Conservation (phyloP, 2,113 vertebrate species). For the Stercorarius parasiticus region DNA sequence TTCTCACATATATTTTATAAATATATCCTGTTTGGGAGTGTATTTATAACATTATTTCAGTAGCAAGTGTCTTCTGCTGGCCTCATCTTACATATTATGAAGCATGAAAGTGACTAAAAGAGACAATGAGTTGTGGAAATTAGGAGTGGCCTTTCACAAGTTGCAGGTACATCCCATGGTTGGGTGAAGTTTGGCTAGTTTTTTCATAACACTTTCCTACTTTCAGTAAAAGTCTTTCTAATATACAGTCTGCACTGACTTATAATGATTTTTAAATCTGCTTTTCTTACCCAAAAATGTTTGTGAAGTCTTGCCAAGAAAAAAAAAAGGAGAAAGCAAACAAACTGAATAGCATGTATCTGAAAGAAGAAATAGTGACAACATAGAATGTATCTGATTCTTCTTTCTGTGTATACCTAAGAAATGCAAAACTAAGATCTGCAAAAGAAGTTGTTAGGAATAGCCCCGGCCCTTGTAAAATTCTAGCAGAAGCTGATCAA, state of each 20-base stretch:
- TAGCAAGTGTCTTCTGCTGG: background rate
- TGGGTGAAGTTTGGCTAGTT: background rate
- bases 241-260: background rate
- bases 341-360: background rate
- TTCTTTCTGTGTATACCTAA: background rate
- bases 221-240: background rate
- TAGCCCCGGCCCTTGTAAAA: background rate
- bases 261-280: background rate
- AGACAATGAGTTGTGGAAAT: background rate
- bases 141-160: background rate
- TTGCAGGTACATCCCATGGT: background rate
- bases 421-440: background rate
- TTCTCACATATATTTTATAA: background rate
- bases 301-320: background rate
- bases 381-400: background rate
- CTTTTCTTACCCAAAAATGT: background rate
- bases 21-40: background rate
- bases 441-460: background rate
- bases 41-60: background rate
- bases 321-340: background rate
- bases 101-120: background rate
- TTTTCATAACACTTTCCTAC: background rate
- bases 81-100: background rate
- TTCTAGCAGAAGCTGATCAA: background rate
- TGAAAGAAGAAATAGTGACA: background rate